Conservation (phyloP, 2,888 invertebrate species). For the Hyalella azteca region DNA sequence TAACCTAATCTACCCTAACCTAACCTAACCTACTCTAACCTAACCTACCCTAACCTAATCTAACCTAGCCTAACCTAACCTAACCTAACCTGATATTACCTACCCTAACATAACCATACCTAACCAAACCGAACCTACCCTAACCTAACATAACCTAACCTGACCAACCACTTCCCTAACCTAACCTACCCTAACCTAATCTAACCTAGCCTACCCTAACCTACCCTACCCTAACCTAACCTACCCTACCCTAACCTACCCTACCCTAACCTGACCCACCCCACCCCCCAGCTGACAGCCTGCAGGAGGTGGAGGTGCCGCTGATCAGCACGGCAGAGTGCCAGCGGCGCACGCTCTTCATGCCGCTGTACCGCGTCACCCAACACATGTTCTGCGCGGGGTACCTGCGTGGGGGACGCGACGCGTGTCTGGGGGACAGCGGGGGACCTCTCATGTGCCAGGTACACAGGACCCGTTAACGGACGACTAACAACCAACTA, state of each 20-base stretch:
- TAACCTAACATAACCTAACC: too few species aligned
- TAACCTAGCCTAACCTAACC: too few species aligned
- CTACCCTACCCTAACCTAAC: neutral
- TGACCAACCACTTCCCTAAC: too few species aligned
- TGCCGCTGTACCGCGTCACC: conserved; percentile 77
- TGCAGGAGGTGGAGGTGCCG: conserved; percentile 81
- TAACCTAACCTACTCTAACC: too few species aligned
- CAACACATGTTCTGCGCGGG: conserved; percentile 85
- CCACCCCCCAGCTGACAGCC: conserved; percentile 72
- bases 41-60: too few species aligned
- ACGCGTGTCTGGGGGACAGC: conserved; percentile 81
- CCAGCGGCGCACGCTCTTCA: conserved; percentile 74
- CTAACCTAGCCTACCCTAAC: too few species aligned
- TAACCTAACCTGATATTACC: too few species aligned
- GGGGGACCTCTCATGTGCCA: conserved; percentile 82
- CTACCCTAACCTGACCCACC: neutral
- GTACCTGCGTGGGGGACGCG: conserved; percentile 77
- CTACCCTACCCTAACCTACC: neutral
- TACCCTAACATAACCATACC: too few species aligned
- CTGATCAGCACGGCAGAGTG: conserved; percentile 80
- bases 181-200: neutral
- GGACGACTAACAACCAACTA: too few species aligned
- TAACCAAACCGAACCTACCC: neutral
- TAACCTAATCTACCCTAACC: too few species aligned
- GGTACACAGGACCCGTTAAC: too few species aligned